phyloP scores from a whole-genome alignment of 2,888 invertebrate species.

The Clunio marinus region DNA sequence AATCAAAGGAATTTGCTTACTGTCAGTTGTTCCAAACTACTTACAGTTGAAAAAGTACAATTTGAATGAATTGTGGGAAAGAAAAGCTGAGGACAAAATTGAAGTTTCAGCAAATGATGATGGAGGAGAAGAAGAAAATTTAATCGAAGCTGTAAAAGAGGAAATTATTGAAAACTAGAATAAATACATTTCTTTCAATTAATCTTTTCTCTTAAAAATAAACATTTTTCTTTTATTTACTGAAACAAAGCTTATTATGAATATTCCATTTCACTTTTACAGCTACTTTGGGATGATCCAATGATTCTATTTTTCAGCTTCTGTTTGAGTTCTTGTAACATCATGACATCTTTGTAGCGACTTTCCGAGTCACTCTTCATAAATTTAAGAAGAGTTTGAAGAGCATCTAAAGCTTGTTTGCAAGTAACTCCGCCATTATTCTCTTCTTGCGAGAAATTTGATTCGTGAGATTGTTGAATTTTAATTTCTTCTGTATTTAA shows the following conservation, averaged over 20 bases:
- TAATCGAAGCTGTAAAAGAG: not conserved
- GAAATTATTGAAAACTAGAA: not conserved
- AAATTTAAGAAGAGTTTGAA: slow-evolving; percentile 18
- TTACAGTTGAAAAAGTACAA: slow-evolving; percentile 79
- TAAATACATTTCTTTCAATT: not conserved
- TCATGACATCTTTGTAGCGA: slow-evolving; percentile 26
- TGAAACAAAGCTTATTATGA: not conserved
- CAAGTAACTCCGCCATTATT: slow-evolving; percentile 19
- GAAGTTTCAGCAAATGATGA: not conserved
- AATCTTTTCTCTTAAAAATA: not conserved
- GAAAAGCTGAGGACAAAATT: slow-evolving; percentile 31
- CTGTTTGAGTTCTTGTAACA: slow-evolving; percentile 24
- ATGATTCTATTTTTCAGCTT: too few relatives aligned
- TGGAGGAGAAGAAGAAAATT: not conserved
- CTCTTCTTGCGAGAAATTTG: not conserved
- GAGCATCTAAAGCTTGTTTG: slow-evolving; percentile 30
- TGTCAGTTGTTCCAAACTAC: slow-evolving; percentile 77
- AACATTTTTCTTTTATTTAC: not conserved
- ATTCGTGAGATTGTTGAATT: not conserved
- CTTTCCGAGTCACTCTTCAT: slow-evolving; percentile 36
- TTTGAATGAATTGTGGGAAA: slow-evolving; percentile 58
- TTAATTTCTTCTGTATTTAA: not conserved
- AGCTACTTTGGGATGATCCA: too few relatives aligned
- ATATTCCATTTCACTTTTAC: not conserved
- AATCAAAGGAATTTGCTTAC: slow-evolving; percentile 71